These are phyloP conservation scores for Phenacoccus solenopsis DNA, from an alignment of 1,140 invertebrate genomes.

Conservation along the genomic window DNA sequence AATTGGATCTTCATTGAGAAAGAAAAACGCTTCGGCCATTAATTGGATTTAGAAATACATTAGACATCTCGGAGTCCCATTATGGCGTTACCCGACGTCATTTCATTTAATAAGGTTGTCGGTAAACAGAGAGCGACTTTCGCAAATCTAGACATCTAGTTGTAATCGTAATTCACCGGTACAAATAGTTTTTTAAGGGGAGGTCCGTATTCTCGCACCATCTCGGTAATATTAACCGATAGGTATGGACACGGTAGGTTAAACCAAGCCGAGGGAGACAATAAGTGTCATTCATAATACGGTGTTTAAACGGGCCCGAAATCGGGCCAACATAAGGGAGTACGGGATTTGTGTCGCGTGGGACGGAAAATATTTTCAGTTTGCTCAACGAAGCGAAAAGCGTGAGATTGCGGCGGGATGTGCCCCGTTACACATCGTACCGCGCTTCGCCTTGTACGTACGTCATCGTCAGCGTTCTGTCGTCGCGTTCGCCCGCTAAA, in stretches of 20 bases:
- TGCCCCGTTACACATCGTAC: slow-evolving; percentile 8
- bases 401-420: slow-evolving; percentile 16
- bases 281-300: slow-evolving; percentile 18
- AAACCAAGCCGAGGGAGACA: slow-evolving; percentile 6
- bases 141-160: too few relatives aligned
- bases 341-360: slow-evolving; percentile 15
- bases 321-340: slow-evolving; percentile 5
- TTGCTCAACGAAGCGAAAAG: slow-evolving; percentile 16
- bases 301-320: slow-evolving; percentile 7
- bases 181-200: neutral
- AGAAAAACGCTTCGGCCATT: too few relatives aligned
- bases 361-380: slow-evolving; percentile 16
- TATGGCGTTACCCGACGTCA: too few relatives aligned
- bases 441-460: neutral
- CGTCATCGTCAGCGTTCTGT: slow-evolving; percentile 1
- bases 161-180: neutral
- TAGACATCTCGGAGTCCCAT: too few relatives aligned
- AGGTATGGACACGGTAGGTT: slow-evolving; percentile 15
- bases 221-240: neutral
- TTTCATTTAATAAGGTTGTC: too few relatives aligned
- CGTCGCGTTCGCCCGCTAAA: neutral
- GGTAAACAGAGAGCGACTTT: too few relatives aligned
- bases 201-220: neutral
- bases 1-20: too few relatives aligned
- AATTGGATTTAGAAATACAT: too few relatives aligned